phyloP scores from a whole-genome alignment of 2,888 invertebrate genomes.

The Nemapogon koenigi region DNA sequence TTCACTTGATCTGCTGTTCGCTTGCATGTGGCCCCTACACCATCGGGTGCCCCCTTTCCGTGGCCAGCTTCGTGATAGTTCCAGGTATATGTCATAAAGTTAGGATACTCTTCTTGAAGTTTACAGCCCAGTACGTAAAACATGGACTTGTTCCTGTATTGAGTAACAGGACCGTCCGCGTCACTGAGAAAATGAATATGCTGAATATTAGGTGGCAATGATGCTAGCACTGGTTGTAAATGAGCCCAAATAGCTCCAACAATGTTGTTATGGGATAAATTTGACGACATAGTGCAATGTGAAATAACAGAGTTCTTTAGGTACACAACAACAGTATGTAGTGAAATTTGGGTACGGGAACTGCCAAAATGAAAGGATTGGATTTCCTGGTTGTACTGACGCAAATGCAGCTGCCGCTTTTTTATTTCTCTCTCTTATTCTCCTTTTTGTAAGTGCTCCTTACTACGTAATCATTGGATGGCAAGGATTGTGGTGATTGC shows the following conservation, averaged over 20 bases:
- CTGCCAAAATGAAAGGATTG: constrained; percentile 30
- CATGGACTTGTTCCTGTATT: constrained; percentile 27
- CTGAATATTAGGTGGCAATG: constrained; percentile 19
- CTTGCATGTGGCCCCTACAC: constrained; percentile 26
- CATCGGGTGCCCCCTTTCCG: constrained; percentile 28
- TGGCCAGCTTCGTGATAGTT: constrained; percentile 25
- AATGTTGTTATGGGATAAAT: constrained; percentile 22
- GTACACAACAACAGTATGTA: constrained; percentile 32
- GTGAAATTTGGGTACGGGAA: constrained; percentile 22
- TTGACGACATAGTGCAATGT: constrained; percentile 22
- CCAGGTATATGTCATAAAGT: constrained; percentile 20
- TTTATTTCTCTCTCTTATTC: no score
- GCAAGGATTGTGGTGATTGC: no score
- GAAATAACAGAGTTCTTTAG: constrained; percentile 16
- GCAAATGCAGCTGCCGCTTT: no score
- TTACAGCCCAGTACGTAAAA: constrained; percentile 23
- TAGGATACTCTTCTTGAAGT: constrained; percentile 19
- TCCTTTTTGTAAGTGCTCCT: no score
- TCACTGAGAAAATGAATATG: constrained; percentile 27
- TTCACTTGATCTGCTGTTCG: constrained; percentile 25
- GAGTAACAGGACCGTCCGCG: constrained; percentile 26
- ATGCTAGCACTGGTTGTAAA: constrained; percentile 19
- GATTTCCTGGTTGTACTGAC: constrained; percentile 26
- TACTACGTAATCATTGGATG: no score
- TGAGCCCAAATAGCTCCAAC: constrained; percentile 23